Evolutionary conservation across 1,140 invertebrate genomes (phyloP).

Genomic region (Papilio aristodemus): DNA sequence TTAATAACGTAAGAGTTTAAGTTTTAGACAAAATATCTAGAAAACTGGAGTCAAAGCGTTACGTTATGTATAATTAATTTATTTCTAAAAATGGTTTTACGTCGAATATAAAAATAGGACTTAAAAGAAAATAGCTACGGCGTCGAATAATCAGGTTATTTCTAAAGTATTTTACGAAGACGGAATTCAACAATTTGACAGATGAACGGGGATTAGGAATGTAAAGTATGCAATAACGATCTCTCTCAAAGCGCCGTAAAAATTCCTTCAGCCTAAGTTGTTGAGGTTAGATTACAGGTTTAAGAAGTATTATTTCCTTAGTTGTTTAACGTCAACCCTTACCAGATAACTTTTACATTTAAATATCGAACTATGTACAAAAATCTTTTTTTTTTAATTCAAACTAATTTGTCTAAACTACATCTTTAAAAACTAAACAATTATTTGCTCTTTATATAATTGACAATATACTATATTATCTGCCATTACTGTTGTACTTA

Average conservation of each 20-base stretch:
- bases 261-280: slow-evolving; percentile 18
- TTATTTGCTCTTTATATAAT: too few species aligned
- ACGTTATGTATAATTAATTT: background rate
- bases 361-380: too few species aligned
- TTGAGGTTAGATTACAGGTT: background rate
- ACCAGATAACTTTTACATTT: too few species aligned
- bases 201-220: slow-evolving; percentile 12
- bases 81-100: background rate
- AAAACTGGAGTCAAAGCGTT: too few species aligned
- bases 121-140: background rate
- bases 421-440: too few species aligned
- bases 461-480: too few species aligned
- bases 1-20: too few species aligned
- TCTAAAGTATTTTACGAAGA: slow-evolving; percentile 15
- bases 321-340: background rate
- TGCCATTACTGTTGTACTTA: too few species aligned
- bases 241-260: slow-evolving; percentile 13
- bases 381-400: too few species aligned
- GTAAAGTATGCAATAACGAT: slow-evolving; percentile 27
- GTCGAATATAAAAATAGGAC: background rate
- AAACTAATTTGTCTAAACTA: too few species aligned
- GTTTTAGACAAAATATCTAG: too few species aligned
- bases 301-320: background rate
- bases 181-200: slow-evolving; percentile 26
- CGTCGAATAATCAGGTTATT: background rate